A percentile compares a stretch with the other conserved stretches of the same genome.
Evolutionary conservation across 2,113 vertebrate species (phyloP).

Genomic region (Galeopterus variegatus): DNA sequence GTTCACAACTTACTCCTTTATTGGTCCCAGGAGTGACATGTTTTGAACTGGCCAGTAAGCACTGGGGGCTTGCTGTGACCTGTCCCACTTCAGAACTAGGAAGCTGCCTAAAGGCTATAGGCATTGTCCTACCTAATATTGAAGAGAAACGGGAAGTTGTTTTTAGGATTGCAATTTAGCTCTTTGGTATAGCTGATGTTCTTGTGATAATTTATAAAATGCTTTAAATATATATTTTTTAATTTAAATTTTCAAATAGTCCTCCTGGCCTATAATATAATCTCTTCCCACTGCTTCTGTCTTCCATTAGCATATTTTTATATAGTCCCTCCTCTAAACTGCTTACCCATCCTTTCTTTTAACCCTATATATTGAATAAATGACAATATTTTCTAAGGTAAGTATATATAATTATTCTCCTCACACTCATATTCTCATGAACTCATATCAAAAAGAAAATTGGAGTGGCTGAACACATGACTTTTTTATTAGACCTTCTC

Average conservation of each 20-base stretch:
- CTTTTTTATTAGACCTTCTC: neutral
- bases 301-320: neutral
- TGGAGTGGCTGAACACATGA: neutral
- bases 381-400: constrained; percentile 12
- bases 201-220: constrained; percentile 48
- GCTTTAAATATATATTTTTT: neutral
- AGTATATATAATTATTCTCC: neutral
- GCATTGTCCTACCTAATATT: neutral
- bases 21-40: constrained; percentile 60
- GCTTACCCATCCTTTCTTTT: neutral
- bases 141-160: neutral
- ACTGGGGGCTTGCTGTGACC: constrained; percentile 59
- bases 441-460: constrained; percentile 52
- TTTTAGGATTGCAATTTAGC: neutral
- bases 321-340: neutral
- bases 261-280: neutral
- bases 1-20: constrained; percentile 52
- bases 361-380: neutral
- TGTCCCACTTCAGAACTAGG: constrained; percentile 64
- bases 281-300: neutral
- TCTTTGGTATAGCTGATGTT: neutral
- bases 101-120: neutral
- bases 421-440: neutral
- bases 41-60: constrained; percentile 69
- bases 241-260: neutral